Evolutionary conservation across 2,113 vertebrate genomes (phyloP).

Genomic region (Malaclemys terrapin): DNA sequence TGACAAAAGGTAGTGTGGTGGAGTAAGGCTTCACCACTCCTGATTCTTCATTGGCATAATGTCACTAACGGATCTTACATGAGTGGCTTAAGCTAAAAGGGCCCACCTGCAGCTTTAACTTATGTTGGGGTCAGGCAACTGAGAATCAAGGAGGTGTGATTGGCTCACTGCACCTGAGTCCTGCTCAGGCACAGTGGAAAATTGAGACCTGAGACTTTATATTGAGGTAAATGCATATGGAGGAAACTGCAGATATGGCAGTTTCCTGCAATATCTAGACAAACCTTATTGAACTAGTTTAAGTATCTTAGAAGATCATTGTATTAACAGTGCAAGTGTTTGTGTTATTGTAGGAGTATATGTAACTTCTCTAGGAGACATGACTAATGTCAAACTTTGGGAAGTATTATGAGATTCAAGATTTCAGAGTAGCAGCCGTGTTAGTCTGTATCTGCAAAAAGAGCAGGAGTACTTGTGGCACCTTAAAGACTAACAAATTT

Average conservation of each 20-base stretch:
- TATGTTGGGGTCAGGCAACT: fast-evolving
- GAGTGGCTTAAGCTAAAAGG: neutral
- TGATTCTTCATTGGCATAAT: neutral
- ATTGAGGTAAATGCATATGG: neutral
- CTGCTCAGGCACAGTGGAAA: fast-evolving
- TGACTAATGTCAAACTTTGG: neutral
- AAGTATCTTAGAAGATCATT: neutral
- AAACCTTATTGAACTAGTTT: neutral
- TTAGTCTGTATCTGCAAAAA: no score
- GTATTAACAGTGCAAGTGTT: neutral
- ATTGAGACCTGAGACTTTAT: neutral
- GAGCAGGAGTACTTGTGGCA: no score
- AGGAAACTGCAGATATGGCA: neutral
- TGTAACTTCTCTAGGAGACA: neutral
- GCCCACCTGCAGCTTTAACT: neutral
- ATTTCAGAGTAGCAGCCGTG: neutral
- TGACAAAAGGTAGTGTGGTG: neutral
- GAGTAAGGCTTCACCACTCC: neutral
- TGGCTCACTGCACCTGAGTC: fast-evolving
- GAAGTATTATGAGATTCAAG: neutral
- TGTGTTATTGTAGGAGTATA: neutral
- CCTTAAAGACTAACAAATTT: no score
- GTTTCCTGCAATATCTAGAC: neutral
- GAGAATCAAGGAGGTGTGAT: neutral
- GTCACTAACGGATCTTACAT: neutral